A percentile compares a stretch with the other conserved stretches of the same genome.
Conservation (phyloP, 1,140 invertebrate species). For the Anthonomus grandis region DNA sequence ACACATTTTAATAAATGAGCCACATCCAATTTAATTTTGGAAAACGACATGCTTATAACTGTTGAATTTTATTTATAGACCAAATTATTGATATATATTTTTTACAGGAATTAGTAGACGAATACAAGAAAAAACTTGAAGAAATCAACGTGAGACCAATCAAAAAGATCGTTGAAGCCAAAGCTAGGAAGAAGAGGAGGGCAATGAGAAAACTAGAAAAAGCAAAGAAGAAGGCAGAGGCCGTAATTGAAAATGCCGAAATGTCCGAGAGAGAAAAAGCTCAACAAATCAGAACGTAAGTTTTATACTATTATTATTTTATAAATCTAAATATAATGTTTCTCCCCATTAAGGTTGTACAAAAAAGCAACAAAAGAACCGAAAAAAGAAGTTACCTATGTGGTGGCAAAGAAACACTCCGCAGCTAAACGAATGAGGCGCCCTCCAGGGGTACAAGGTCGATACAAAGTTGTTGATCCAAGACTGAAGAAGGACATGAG, state of each 20-base stretch:
- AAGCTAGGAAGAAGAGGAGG: slow-evolving; percentile 93
- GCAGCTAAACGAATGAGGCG: slow-evolving; percentile 71
- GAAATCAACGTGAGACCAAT: slow-evolving; percentile 93
- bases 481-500: slow-evolving; percentile 93
- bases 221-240: slow-evolving; percentile 93
- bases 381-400: slow-evolving; percentile 90
- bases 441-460: slow-evolving; percentile 86
- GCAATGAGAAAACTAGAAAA: slow-evolving; percentile 82
- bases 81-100: too few relatives aligned
- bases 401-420: slow-evolving; percentile 88
- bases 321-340: neutral
- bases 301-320: slow-evolving; percentile 25
- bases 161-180: slow-evolving; percentile 98
- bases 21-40: too few relatives aligned
- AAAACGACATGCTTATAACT: too few relatives aligned
- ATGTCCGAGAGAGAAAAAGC: slow-evolving; percentile 89
- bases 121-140: slow-evolving; percentile 73
- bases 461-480: slow-evolving; percentile 91
- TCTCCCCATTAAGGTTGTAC: slow-evolving; percentile 69
- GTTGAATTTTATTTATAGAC: too few relatives aligned
- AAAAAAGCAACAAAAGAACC: slow-evolving; percentile 82
- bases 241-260: slow-evolving; percentile 84
- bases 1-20: too few relatives aligned
- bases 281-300: slow-evolving; percentile 84
- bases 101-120: slow-evolving; percentile 65